phyloP scores from a whole-genome alignment of 2,113 vertebrate genomes.

The Hyla sarda region DNA sequence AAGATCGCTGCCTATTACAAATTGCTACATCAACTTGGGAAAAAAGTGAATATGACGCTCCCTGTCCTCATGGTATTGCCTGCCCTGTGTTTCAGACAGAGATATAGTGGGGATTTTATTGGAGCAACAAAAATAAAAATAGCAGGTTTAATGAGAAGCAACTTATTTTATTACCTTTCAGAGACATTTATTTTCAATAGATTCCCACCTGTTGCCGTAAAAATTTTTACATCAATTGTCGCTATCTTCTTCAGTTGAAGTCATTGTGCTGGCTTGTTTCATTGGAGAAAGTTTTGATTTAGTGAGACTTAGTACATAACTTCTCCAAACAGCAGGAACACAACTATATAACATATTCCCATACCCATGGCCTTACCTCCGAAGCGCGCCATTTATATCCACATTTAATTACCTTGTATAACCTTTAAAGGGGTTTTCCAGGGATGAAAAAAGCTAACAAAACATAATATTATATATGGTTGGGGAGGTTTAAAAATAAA shows the following conservation, averaged over 20 bases:
- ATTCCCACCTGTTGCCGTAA: background rate
- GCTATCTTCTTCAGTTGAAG: background rate
- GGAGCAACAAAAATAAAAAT: background rate
- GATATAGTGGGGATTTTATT: slow-evolving; percentile 3
- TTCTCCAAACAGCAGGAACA: background rate
- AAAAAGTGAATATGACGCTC: background rate
- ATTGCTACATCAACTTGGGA: background rate
- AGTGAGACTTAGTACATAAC: background rate
- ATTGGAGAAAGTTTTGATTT: background rate
- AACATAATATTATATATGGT: no score
- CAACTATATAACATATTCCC: background rate
- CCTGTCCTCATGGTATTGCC: background rate
- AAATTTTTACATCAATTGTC: background rate
- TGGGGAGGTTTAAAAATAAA: no score
- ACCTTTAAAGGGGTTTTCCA: no score
- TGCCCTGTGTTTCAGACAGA: background rate
- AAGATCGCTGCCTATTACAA: slow-evolving; percentile 26
- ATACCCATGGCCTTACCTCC: no score
- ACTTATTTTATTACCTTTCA: slow-evolving; percentile 8
- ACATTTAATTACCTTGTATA: no score
- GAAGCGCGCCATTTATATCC: no score
- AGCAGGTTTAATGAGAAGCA: background rate
- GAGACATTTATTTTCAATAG: background rate
- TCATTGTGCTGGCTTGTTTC: background rate
- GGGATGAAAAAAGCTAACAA: no score